Percentiles rank a stretch among this genome's conserved stretches.
phyloP scores from a whole-genome alignment of 2,888 invertebrate genomes.

The Pheosia gnoma region DNA sequence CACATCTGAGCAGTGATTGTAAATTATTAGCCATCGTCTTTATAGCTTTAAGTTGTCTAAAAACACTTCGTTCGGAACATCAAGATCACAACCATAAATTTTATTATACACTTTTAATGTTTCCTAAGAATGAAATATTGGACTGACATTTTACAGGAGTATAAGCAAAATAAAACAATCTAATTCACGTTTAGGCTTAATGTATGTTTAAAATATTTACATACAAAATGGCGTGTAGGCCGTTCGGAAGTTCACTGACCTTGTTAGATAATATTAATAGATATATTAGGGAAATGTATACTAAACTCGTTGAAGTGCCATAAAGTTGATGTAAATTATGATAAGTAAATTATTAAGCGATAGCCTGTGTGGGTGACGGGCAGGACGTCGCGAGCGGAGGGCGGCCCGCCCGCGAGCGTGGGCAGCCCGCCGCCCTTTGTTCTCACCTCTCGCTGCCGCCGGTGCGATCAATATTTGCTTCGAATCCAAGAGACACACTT shows the following conservation, averaged over 20 bases:
- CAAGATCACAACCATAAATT: slow-evolving; percentile 29
- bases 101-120: slow-evolving; percentile 5
- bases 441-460: slow-evolving; percentile 42
- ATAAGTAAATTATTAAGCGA: slow-evolving; percentile 2
- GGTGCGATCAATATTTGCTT: slow-evolving; percentile 60
- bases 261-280: slow-evolving; percentile 2
- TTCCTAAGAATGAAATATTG: background rate
- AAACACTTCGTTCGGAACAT: slow-evolving; percentile 30
- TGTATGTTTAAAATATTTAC: background rate
- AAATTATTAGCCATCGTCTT: slow-evolving; percentile 51
- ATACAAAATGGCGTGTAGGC: background rate
- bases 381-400: slow-evolving; percentile 3
- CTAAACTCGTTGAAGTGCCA: slow-evolving; percentile 9
- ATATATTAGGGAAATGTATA: slow-evolving; percentile 5
- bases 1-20: slow-evolving; percentile 28
- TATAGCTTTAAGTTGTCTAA: slow-evolving; percentile 42
- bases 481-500: slow-evolving; percentile 42
- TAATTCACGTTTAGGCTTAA: background rate
- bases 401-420: slow-evolving; percentile 25
- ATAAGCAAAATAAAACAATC: background rate
- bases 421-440: slow-evolving; percentile 56
- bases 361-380: background rate
- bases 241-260: background rate
- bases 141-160: background rate
- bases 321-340: slow-evolving; percentile 8